Evolutionary conservation across 2,797 vertebrate species (phyloP).

Genomic region (Streptopelia turtur): DNA sequence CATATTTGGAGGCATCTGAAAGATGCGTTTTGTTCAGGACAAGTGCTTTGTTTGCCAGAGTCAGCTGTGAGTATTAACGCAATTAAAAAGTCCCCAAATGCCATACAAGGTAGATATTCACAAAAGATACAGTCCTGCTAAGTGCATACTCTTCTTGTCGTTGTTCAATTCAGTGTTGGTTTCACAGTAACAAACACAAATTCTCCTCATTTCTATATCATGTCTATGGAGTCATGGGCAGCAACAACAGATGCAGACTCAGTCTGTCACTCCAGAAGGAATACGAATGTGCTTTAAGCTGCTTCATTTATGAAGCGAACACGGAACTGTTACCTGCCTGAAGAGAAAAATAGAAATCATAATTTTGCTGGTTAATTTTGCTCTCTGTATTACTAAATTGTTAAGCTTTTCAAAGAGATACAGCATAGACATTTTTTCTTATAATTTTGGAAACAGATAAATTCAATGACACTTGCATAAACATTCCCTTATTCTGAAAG

Average conservation of each 20-base stretch:
- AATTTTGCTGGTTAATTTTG: background rate
- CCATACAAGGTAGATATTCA: slow-evolving; percentile 52
- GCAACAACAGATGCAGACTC: slow-evolving; percentile 80
- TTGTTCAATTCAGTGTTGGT: slow-evolving; percentile 73
- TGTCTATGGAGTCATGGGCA: slow-evolving; percentile 77
- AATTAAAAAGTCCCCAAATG: slow-evolving; percentile 65
- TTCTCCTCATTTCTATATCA: slow-evolving; percentile 75
- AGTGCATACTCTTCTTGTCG: slow-evolving; percentile 71
- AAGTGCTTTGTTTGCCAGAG: slow-evolving; percentile 33
- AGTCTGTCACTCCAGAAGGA: slow-evolving; percentile 84
- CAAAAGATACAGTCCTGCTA: slow-evolving; percentile 67
- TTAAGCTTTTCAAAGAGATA: background rate
- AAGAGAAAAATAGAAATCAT: slow-evolving; percentile 42
- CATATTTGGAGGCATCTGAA: slow-evolving; percentile 64
- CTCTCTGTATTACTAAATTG: background rate
- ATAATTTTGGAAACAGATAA: background rate
- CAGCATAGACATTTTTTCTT: background rate
- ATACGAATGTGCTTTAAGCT: slow-evolving; percentile 80
- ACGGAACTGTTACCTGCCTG: slow-evolving; percentile 83
- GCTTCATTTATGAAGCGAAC: slow-evolving; percentile 85
- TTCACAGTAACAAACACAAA: slow-evolving; percentile 77
- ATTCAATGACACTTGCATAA: background rate
- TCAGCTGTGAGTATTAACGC: slow-evolving; percentile 52
- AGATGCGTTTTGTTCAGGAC: slow-evolving; percentile 16
- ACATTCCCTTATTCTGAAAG: background rate